phyloP scores from a whole-genome alignment of 2,797 vertebrate genomes.

The Nothura maculosa region DNA sequence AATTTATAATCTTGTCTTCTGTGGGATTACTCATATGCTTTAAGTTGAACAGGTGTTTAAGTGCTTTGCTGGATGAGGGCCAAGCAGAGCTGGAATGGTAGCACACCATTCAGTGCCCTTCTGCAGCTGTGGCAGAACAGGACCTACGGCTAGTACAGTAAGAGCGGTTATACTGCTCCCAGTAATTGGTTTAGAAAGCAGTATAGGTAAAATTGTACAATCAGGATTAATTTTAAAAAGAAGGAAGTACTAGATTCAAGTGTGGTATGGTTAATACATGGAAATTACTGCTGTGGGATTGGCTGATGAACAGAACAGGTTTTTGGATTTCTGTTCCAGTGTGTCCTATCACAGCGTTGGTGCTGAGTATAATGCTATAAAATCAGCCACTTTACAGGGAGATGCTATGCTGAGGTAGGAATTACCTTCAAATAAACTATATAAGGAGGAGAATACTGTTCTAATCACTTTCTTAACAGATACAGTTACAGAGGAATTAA shows the following conservation, averaged over 20 bases:
- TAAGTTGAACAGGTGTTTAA: slow-evolving; percentile 61
- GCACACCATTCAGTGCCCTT: slow-evolving; percentile 15
- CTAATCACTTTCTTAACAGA: not conserved
- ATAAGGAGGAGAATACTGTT: not conserved
- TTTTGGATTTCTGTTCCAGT: not conserved
- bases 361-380: not conserved
- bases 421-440: not conserved
- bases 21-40: slow-evolving; percentile 45
- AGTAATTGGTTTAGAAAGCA: slow-evolving; percentile 19
- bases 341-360: not conserved
- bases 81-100: not conserved
- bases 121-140: not conserved
- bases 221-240: not conserved
- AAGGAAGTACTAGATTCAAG: not conserved
- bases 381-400: not conserved
- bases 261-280: not conserved
- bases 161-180: not conserved
- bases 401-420: not conserved
- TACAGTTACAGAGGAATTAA: not conserved
- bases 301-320: not conserved
- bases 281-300: not conserved
- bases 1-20: slow-evolving; percentile 57
- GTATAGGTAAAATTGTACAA: not conserved
- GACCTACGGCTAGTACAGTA: not conserved
- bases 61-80: slow-evolving; percentile 49